phyloP scores from a whole-genome alignment of 2,888 invertebrate species.

The Andrena camellia region DNA sequence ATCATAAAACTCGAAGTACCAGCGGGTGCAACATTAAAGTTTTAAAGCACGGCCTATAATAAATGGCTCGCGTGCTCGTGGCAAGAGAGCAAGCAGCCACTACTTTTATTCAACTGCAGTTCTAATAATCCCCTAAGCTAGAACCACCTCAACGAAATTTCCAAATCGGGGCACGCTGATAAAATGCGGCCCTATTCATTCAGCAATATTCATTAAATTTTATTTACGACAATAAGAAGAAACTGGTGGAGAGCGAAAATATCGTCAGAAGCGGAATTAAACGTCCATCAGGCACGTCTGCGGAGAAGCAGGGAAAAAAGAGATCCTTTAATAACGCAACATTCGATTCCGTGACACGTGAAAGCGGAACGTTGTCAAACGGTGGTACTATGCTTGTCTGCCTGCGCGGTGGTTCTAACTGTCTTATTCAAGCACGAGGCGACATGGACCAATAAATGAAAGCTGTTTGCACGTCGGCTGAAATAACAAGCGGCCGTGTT shows the following conservation, averaged over 20 bases:
- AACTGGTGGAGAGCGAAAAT: not conserved
- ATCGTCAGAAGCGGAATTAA: not conserved
- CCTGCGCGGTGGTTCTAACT: not conserved
- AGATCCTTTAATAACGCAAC: not conserved
- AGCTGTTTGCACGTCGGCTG: constrained; percentile 19
- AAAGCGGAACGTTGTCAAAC: constrained; percentile 2
- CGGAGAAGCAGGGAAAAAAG: not conserved
- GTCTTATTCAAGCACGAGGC: not conserved
- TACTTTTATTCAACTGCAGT: not conserved
- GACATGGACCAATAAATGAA: constrained; percentile 38
- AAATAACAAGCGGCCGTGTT: constrained; percentile 22
- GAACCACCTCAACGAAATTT: constrained; percentile 6
- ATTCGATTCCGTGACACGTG: not conserved
- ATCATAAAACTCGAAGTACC: not conserved
- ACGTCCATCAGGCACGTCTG: not conserved
- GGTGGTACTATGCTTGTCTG: not conserved
- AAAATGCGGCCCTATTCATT: not conserved
- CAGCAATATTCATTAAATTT: not conserved
- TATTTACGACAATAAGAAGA: not conserved
- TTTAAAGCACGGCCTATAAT: constrained; percentile 4
- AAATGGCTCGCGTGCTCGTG: constrained; percentile 5
- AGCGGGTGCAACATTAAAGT: constrained; percentile 4
- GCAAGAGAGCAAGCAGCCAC: constrained; percentile 12
- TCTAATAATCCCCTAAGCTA: constrained; percentile 15
- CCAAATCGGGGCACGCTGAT: not conserved